Base-by-base conservation (phyloP, 2,113 vertebrate species). In the Chloebia gouldiae region DNA sequence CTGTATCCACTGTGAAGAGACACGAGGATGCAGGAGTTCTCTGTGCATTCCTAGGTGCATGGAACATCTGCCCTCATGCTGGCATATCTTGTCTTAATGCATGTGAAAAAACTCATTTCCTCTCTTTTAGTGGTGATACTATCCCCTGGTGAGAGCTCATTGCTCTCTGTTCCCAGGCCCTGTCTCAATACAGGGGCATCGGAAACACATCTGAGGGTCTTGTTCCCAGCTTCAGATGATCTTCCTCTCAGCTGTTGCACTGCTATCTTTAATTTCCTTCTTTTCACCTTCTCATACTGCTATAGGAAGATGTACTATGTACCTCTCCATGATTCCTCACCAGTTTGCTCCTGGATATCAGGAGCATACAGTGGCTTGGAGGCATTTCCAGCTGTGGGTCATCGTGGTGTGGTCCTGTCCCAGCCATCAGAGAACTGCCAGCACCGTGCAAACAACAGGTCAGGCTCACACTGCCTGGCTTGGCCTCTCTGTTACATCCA, bases 31-130 rank as follows among this genome's bases (percentile, higher is more conserved):
- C 61, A 60, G 90, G 17, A 1, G 68, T 33, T 84, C 68, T 64
- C 16, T 0, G 3, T 61, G 79, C 64, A 57, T 73, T 76, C 69
- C 81, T 73, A 77, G 35, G 64, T 91, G 79, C 0, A 8, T 75
- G 92, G 69, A 84, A 64, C 78, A 71, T 84, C 92, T 71, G 49
- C 57, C 84, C 75, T 92, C 90, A 89, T 0, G 2, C 84, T 71
- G 72, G 35, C 2, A 0, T 89, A 87, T 93, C 93, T 72, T 84
- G 92, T 79, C 95, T 93, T 91, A 95, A 96, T 95, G 95, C 93
- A 96, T 93, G 96, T 88, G 92, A 93, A 96, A 96, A 95, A 95
- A 94, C 51, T 95, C 27, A 94, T 96, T 95, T 95, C 85, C 56
- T 89, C 44, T 81, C 81, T 85, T 79, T 79, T 49, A 85, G 85